A percentile compares a stretch with the other conserved stretches of the same genome.
These are phyloP conservation scores for Falcunculus frontatus DNA, from an alignment of 2,113 vertebrate species.

Conservation along the genomic window DNA sequence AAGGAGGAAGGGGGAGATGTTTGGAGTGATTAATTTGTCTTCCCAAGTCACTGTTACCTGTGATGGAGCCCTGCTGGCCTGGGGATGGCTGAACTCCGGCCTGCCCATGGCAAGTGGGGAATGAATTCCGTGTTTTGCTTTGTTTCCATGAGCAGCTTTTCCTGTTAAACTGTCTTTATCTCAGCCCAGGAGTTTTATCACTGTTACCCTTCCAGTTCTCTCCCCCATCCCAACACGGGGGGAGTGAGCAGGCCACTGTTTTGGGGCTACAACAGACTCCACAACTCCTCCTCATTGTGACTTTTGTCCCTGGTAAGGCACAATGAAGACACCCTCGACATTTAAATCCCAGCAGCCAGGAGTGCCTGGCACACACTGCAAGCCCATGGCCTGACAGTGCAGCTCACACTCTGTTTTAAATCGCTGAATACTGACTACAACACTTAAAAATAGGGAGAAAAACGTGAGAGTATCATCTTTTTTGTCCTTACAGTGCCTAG, in stretches of 20 bases:
- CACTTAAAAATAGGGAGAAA: background rate
- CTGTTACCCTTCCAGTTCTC: background rate
- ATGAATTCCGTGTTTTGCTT: background rate
- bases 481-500: background rate
- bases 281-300: background rate
- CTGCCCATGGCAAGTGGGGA: background rate
- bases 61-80: background rate
- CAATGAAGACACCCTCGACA: fast-evolving
- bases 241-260: fast-evolving
- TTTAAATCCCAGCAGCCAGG: background rate
- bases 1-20: background rate
- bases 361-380: background rate
- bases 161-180: background rate
- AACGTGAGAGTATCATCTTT: fast-evolving
- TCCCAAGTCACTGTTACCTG: background rate
- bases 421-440: background rate
- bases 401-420: background rate
- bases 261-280: background rate
- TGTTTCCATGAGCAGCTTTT: background rate
- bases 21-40: background rate
- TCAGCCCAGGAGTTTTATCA: background rate
- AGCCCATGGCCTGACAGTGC: fast-evolving
- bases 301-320: background rate
- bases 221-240: fast-evolving
- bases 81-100: background rate